Evolutionary conservation across 2,888 invertebrate genomes (phyloP).

Genomic region (Drosophila leonis): DNA sequence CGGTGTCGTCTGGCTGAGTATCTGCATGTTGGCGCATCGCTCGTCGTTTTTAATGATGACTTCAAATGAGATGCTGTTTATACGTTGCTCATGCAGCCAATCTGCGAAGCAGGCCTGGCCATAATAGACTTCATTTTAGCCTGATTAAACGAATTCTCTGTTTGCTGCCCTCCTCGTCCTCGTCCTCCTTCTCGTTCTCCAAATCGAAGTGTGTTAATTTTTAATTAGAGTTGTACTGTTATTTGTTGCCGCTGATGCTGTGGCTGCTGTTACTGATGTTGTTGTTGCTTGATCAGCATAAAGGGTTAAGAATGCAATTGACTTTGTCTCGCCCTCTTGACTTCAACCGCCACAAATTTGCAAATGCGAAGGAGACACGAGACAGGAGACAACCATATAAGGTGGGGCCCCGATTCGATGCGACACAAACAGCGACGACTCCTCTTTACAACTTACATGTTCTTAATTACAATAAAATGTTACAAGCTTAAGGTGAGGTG

Average conservation of each 20-base stretch:
- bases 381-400: conserved; percentile 64
- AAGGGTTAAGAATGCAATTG: conserved; percentile 79
- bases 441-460: conserved; percentile 78
- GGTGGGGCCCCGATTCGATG: conserved; percentile 58
- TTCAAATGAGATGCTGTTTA: conserved; percentile 77
- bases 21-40: conserved; percentile 65
- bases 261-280: conserved; percentile 13
- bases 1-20: conserved; percentile 40
- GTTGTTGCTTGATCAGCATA: conserved; percentile 62
- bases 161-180: conserved; percentile 16
- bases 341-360: conserved; percentile 73
- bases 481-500: conserved; percentile 75
- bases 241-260: conserved; percentile 66
- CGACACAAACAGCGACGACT: conserved; percentile 55
- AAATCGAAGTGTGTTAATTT: conserved; percentile 71
- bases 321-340: conserved; percentile 80
- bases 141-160: conserved; percentile 70
- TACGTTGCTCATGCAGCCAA: conserved; percentile 53
- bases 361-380: conserved; percentile 66
- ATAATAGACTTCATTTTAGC: conserved; percentile 79
- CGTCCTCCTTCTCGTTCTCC: conserved; percentile 11
- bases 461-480: conserved; percentile 78
- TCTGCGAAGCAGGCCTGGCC: conserved; percentile 60
- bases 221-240: conserved; percentile 79
- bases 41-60: conserved; percentile 80